A percentile compares a stretch with the other conserved stretches of the same genome.
These are phyloP conservation scores for Harpalus rufipes DNA, from an alignment of 2,888 invertebrate genomes.

Conservation along the genomic window DNA sequence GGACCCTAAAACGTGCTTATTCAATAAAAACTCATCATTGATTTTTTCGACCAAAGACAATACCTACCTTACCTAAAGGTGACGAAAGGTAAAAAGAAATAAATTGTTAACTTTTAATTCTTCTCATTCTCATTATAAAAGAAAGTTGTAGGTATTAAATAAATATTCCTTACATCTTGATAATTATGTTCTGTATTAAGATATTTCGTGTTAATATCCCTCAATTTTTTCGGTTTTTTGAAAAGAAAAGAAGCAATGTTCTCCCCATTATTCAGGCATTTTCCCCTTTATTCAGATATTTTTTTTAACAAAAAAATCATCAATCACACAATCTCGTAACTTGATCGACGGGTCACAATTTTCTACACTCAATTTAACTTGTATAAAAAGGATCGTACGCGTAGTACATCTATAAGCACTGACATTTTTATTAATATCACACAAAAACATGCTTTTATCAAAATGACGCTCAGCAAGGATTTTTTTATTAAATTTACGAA, in stretches of 20 bases:
- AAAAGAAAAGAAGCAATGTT: background rate
- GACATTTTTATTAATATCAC: constrained; percentile 25
- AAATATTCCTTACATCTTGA: too few relatives aligned
- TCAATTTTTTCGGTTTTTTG: background rate
- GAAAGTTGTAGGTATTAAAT: too few relatives aligned
- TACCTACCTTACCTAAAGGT: too few relatives aligned
- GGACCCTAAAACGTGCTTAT: too few relatives aligned
- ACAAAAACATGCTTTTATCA: constrained; percentile 14
- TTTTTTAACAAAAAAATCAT: constrained; percentile 36
- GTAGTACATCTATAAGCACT: background rate
- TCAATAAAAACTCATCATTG: too few relatives aligned
- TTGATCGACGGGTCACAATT: constrained; percentile 41
- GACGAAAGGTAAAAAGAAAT: too few relatives aligned
- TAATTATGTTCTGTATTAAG: too few relatives aligned
- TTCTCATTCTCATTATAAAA: too few relatives aligned
- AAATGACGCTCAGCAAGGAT: background rate
- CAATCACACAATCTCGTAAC: constrained; percentile 34
- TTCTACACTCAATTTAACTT: constrained; percentile 46
- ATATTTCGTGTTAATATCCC: background rate
- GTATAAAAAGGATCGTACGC: background rate
- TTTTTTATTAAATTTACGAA: background rate
- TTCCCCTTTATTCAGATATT: constrained; percentile 24
- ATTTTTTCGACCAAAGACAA: too few relatives aligned
- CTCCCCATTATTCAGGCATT: constrained; percentile 5
- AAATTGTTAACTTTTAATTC: too few relatives aligned